phyloP scores from a whole-genome alignment of 2,888 invertebrate species.

The Taphrorychus bicolor region DNA sequence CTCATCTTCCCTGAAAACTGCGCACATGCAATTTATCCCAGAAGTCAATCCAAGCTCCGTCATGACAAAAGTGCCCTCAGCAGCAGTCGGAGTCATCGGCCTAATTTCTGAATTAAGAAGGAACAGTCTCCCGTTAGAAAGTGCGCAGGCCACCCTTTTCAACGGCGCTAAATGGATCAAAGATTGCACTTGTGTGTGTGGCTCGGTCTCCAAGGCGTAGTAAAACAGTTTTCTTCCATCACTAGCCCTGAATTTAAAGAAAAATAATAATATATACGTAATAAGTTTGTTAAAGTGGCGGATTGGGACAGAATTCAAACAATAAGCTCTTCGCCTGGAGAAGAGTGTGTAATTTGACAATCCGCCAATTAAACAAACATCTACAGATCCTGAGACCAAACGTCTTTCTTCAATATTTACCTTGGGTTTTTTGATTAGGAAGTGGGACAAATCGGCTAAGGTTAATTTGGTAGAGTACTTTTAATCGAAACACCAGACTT shows the following conservation, averaged over 20 bases:
- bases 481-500: too few species aligned
- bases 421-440: too few species aligned
- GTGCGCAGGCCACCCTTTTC: constrained; percentile 80
- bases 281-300: too few species aligned
- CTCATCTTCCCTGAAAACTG: constrained; percentile 61
- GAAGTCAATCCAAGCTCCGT: constrained; percentile 78
- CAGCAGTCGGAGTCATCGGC: constrained; percentile 67
- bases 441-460: too few species aligned
- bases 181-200: constrained; percentile 71
- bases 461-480: too few species aligned
- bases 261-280: too few species aligned
- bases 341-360: too few species aligned
- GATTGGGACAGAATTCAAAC: too few species aligned
- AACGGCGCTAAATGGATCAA: constrained; percentile 71
- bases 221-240: constrained; percentile 68
- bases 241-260: constrained; percentile 62
- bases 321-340: too few species aligned
- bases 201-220: constrained; percentile 73
- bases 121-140: constrained; percentile 80
- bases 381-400: too few species aligned
- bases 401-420: too few species aligned
- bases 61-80: constrained; percentile 79
- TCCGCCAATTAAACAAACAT: too few species aligned
- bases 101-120: constrained; percentile 70
- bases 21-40: constrained; percentile 72